Evolutionary conservation across 2,113 vertebrate species (phyloP).

Genomic region (Lamprotornis superbus): DNA sequence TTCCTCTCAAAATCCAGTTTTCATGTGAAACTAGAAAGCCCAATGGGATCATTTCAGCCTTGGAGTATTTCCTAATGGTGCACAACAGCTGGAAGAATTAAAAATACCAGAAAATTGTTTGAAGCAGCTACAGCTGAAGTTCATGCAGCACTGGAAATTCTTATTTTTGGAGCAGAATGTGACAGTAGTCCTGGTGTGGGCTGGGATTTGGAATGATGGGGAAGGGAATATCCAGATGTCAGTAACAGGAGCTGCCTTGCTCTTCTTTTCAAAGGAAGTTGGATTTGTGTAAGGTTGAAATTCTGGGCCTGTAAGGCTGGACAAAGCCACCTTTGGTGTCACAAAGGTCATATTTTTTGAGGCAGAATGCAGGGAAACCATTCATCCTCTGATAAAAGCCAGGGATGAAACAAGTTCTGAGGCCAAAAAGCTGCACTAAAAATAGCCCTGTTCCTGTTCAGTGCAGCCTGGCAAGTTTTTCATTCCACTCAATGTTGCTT

Average conservation of each 20-base stretch:
- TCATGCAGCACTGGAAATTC: neutral
- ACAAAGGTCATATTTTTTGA: neutral
- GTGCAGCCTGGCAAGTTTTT: neutral
- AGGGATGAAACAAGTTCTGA: neutral
- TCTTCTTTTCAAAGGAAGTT: neutral
- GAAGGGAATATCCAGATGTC: neutral
- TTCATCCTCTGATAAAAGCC: neutral
- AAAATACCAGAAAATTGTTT: neutral
- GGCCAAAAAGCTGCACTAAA: neutral
- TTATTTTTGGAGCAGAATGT: neutral
- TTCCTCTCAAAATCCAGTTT: neutral
- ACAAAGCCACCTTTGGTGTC: neutral
- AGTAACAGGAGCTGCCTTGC: neutral
- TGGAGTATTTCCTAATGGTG: neutral
- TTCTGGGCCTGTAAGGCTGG: neutral
- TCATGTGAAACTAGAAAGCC: neutral
- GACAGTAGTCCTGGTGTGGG: neutral
- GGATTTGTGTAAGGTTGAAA: neutral
- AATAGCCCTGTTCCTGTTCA: neutral
- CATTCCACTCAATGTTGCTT: neutral
- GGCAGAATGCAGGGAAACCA: neutral
- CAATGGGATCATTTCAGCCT: neutral
- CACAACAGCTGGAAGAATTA: neutral
- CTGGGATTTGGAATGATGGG: neutral
- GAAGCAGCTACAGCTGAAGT: neutral